These are phyloP conservation scores for Copidosoma aretas DNA, from an alignment of 2,888 invertebrate genomes.

Conservation along the genomic window DNA sequence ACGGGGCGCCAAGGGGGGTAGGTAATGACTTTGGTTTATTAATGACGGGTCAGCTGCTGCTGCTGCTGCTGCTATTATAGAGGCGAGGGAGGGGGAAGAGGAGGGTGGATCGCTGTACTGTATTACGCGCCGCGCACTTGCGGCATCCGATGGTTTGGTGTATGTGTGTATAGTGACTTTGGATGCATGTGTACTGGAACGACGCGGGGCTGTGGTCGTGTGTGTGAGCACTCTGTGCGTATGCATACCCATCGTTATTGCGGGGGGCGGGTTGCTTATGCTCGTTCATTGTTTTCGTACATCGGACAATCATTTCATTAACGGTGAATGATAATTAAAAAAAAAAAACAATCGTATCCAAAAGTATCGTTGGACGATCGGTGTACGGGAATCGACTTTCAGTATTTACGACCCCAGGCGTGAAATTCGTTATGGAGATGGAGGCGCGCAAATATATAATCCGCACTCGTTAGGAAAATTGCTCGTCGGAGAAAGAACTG, in stretches of 20 bases:
- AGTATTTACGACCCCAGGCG: background rate
- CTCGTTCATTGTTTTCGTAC: too few species aligned
- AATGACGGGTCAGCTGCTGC: slow-evolving; percentile 58
- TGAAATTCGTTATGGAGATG: background rate
- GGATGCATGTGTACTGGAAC: too few species aligned
- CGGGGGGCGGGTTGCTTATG: too few species aligned
- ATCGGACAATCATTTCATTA: too few species aligned
- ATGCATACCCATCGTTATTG: too few species aligned
- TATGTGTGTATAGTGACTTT: too few species aligned
- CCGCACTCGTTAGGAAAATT: slow-evolving; percentile 16
- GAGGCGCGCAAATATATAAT: background rate
- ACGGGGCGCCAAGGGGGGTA: slow-evolving; percentile 49
- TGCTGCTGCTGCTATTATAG: too few species aligned
- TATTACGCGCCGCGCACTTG: background rate
- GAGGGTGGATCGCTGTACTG: slow-evolving; percentile 19
- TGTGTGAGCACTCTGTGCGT: too few species aligned
- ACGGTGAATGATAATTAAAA: too few species aligned
- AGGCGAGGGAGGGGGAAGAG: too few species aligned
- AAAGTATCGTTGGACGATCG: background rate
- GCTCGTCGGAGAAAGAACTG: background rate
- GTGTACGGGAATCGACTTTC: background rate
- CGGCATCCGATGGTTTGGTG: background rate
- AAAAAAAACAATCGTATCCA: too few species aligned
- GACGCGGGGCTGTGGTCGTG: too few species aligned
- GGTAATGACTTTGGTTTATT: slow-evolving; percentile 62